Evolutionary conservation across 2,113 vertebrate genomes (phyloP).

Genomic region (Microcebus lehilahytsara): DNA sequence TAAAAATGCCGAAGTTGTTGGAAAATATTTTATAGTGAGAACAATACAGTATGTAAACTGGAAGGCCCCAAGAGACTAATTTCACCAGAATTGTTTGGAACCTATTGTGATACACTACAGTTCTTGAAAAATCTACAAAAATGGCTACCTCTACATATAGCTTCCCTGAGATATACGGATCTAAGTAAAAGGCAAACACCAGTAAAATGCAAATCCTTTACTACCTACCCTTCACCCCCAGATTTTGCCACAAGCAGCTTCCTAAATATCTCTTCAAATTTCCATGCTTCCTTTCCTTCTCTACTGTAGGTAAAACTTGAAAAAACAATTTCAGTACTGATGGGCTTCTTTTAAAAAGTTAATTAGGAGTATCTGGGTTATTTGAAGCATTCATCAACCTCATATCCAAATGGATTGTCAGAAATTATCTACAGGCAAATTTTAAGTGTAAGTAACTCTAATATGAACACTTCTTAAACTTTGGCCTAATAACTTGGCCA

Average conservation of each 20-base stretch:
- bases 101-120: not conserved
- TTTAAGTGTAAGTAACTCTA: constrained; percentile 39
- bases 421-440: constrained; percentile 20
- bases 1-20: not conserved
- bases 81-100: constrained; percentile 12
- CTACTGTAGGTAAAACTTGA: not conserved
- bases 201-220: constrained; percentile 18
- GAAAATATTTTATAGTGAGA: not conserved
- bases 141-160: not conserved
- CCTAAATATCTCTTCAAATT: not conserved
- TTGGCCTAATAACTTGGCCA: constrained; percentile 22
- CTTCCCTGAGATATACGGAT: not conserved
- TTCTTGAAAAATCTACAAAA: constrained; percentile 16
- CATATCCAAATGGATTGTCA: not conserved
- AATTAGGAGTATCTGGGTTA: not conserved
- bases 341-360: constrained; percentile 3
- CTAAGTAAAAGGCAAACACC: not conserved
- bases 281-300: not conserved
- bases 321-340: not conserved
- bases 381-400: constrained; percentile 42
- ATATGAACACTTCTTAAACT: constrained; percentile 30
- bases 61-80: not conserved
- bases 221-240: not conserved
- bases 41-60: not conserved
- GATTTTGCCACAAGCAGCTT: not conserved